Percentiles rank a stretch among this genome's conserved stretches.
These are phyloP conservation scores for Bombus confusus DNA, from an alignment of 1,140 invertebrate genomes.

Conservation along the genomic window DNA sequence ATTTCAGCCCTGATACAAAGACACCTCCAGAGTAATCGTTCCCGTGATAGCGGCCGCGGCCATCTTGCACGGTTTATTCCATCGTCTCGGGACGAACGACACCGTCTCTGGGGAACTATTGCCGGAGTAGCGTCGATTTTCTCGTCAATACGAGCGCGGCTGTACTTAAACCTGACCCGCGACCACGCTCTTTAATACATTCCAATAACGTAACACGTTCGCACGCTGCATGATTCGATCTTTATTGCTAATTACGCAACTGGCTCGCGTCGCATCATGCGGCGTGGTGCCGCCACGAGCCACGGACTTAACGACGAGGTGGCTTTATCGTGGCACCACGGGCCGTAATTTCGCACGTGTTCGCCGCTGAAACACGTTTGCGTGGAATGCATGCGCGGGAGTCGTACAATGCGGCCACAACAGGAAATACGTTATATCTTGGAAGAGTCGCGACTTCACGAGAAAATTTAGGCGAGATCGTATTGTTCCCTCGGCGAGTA, in stretches of 20 bases:
- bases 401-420: slow-evolving; percentile 19
- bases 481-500: slow-evolving; percentile 35
- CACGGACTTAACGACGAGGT: not conserved
- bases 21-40: not conserved
- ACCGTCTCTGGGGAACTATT: not conserved
- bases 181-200: not conserved
- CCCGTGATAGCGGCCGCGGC: too few relatives aligned
- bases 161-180: too few relatives aligned
- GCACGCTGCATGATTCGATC: not conserved
- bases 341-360: slow-evolving; percentile 23
- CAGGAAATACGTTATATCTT: not conserved
- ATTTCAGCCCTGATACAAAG: not conserved
- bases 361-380: not conserved
- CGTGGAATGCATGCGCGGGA: not conserved
- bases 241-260: slow-evolving; percentile 30
- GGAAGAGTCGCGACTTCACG: not conserved
- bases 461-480: slow-evolving; percentile 8
- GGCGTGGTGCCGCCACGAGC: too few relatives aligned
- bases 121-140: too few relatives aligned
- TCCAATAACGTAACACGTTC: not conserved
- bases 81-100: not conserved
- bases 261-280: not conserved
- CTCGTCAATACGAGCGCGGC: not conserved
- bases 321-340: not conserved
- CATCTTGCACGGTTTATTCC: not conserved